These are phyloP conservation scores for Heliangelus exortis DNA, from an alignment of 2,797 vertebrate species.

Conservation along the genomic window DNA sequence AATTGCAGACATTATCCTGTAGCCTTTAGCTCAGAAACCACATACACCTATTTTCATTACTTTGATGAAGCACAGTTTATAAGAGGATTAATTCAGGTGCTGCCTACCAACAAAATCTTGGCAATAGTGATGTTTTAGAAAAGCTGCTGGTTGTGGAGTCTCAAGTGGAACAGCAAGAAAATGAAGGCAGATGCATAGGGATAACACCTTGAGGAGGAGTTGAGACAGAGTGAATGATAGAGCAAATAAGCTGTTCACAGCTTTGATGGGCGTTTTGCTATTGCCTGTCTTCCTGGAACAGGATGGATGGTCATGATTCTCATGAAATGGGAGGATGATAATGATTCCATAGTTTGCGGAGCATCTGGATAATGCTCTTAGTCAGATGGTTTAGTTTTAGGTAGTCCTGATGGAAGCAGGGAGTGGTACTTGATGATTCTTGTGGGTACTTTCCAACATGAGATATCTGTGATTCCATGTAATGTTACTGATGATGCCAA, in stretches of 20 bases:
- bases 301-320: not conserved
- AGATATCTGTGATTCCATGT: not conserved
- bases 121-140: not conserved
- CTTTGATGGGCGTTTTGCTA: not conserved
- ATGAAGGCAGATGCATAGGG: not conserved
- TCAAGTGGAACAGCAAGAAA: not conserved
- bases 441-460: not conserved
- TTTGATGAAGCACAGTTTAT: not conserved
- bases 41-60: not conserved
- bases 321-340: not conserved
- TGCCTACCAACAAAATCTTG: not conserved
- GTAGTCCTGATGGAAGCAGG: not conserved
- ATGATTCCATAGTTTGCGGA: not conserved
- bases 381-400: not conserved
- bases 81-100: not conserved
- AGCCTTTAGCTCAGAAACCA: not conserved
- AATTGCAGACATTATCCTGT: not conserved
- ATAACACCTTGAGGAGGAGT: not conserved
- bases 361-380: not conserved
- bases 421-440: not conserved
- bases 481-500: not conserved
- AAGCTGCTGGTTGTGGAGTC: not conserved
- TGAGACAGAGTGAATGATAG: not conserved
- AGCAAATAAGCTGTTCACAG: not conserved
- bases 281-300: not conserved